A percentile compares a stretch with the other conserved stretches of the same genome.
Conservation (phyloP, 92 coral and sea anemone species). For the Zoanthus solanderi region DNA sequence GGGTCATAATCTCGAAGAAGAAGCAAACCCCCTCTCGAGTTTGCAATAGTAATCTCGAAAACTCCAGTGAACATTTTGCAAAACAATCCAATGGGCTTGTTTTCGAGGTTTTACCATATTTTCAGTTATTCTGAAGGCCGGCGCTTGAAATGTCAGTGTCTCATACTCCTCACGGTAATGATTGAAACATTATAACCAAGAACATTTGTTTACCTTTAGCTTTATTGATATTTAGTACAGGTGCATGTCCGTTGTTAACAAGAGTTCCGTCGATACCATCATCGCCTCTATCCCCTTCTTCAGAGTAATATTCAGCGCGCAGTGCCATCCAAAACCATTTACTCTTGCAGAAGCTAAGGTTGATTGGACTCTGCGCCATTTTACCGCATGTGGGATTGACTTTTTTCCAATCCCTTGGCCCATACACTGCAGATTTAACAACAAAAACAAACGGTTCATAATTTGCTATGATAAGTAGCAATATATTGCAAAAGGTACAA, state of each 20-base stretch:
- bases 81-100: too few relatives aligned
- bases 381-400: background rate
- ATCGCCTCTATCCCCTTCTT: background rate
- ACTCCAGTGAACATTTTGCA: too few relatives aligned
- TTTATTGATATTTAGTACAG: constrained; percentile 53
- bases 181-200: too few relatives aligned
- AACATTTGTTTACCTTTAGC: constrained; percentile 10
- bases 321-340: background rate
- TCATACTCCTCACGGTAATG: too few relatives aligned
- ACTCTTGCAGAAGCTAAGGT: background rate
- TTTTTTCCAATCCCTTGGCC: constrained; percentile 2
- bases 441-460: background rate
- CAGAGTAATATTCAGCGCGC: background rate
- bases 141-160: too few relatives aligned
- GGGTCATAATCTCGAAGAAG: too few relatives aligned
- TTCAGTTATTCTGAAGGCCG: too few relatives aligned
- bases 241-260: constrained; percentile 75
- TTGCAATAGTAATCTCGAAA: too few relatives aligned
- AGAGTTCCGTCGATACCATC: constrained; percentile 43
- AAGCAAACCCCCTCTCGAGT: too few relatives aligned
- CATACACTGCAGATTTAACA: background rate
- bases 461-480: too few relatives aligned
- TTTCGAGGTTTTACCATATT: too few relatives aligned
- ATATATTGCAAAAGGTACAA: too few relatives aligned
- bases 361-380: constrained; percentile 8